Percentiles rank a stretch among this genome's conserved stretches.
phyloP scores from a whole-genome alignment of 1,140 invertebrate genomes.

The Dreissena polymorpha region DNA sequence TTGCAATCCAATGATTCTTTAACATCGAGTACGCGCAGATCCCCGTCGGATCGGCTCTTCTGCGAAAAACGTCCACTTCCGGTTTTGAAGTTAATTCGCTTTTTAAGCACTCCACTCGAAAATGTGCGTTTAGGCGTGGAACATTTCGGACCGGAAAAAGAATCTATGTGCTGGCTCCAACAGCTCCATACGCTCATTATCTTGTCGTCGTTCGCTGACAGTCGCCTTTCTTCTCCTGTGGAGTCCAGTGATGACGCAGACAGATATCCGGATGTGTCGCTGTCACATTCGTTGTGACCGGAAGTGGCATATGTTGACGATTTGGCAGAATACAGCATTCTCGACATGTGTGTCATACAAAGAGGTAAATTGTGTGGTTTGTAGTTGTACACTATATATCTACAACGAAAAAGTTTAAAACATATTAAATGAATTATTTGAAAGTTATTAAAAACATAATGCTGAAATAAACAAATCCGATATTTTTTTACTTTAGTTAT shows the following conservation, averaged over 20 bases:
- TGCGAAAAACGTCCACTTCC: neutral
- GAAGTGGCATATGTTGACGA: too few relatives aligned
- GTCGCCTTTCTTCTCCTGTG: constrained; percentile 42
- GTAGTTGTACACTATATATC: too few relatives aligned
- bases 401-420: too few relatives aligned
- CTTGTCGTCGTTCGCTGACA: constrained; percentile 32
- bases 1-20: constrained; percentile 19
- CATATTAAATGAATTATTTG: too few relatives aligned
- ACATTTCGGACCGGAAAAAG: constrained; percentile 22
- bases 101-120: neutral
- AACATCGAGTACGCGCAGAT: neutral
- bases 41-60: constrained; percentile 30
- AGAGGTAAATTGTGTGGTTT: too few relatives aligned
- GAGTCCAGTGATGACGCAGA: constrained; percentile 48
- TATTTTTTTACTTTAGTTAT: too few relatives aligned
- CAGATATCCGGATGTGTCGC: constrained; percentile 42
- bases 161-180: neutral
- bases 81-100: neutral
- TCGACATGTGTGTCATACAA: too few relatives aligned
- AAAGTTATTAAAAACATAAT: too few relatives aligned
- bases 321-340: too few relatives aligned
- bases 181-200: constrained; percentile 41
- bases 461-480: too few relatives aligned
- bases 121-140: constrained; percentile 29
- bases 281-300: constrained; percentile 24